Base-by-base conservation (phyloP, 2,113 vertebrate genomes). In the Daboia siamensis region DNA sequence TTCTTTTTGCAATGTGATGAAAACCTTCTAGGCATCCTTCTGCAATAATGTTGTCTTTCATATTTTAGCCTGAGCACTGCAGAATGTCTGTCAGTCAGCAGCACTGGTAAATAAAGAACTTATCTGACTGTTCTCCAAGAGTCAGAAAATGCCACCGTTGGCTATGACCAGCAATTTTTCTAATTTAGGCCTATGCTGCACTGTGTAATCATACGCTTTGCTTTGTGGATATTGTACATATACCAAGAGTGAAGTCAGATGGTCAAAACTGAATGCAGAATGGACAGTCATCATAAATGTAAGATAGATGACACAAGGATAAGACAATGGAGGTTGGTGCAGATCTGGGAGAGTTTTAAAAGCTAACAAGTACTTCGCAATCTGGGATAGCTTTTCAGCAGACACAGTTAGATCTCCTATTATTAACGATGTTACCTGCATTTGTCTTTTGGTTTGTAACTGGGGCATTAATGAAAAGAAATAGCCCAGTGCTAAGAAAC, bases 21-120 rank as follows among this genome's bases (percentile, higher is more conserved):
- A 97, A 96, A 94, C 96, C 96, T 96, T 92, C 96, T 96, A 97
- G 96, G 97, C 96, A 95, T 96, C 95, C 94, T 93, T 94, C 93
- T 94, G 92, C 91, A 95, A 90, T 96, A 97, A 93, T 94, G 93
- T 2, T 0, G 48, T 94, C 88, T 55, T 59, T 96, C 95, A 97
- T 92, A 11, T 21, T 48, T 39, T 44, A 55, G 2, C 26, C 5
- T 21, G 64, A 52, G 44, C 48, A 91, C 61, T 61, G 56, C 1
- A 61, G 29, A 87, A 88, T 39, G 64, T 12, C 20, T 87, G 46
- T 64, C 56, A 87, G 61, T 87, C 21, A 21, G 17, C 44, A 86
- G 39, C 33, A 20, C 46, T 87, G 24, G 26, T 15, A 69, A 74
- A 33, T 23, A 69, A 33, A 92, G 7, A 44, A 39, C 6, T 91